A percentile compares a stretch with the other conserved stretches of the same genome.
These are phyloP conservation scores for Columba janthina DNA, from an alignment of 2,113 vertebrate genomes.

Conservation along the genomic window DNA sequence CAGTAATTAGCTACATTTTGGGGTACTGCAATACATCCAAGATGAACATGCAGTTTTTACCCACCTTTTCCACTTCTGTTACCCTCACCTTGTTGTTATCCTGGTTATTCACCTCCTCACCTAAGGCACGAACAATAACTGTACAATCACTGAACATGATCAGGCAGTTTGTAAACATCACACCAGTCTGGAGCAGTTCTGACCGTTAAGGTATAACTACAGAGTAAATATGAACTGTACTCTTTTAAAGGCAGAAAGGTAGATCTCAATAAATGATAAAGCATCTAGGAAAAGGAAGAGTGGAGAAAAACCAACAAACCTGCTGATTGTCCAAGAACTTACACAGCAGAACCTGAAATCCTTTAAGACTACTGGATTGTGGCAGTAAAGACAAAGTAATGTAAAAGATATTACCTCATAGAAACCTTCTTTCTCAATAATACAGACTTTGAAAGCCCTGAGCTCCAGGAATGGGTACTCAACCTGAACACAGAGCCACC, in stretches of 20 bases:
- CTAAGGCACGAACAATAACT: background rate
- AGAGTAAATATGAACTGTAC: conserved; percentile 28
- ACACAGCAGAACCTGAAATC: fast-evolving
- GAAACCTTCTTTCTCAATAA: background rate
- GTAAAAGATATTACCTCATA: too few relatives aligned
- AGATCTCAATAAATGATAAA: conserved; percentile 36
- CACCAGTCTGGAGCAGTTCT: background rate
- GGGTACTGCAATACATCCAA: background rate
- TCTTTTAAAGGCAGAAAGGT: background rate
- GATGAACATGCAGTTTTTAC: background rate
- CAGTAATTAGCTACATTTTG: background rate
- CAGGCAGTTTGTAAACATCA: background rate
- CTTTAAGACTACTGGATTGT: background rate
- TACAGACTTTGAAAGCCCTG: background rate
- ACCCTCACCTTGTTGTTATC: background rate
- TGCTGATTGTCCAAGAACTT: background rate
- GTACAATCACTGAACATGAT: background rate
- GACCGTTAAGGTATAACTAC: conserved; percentile 51
- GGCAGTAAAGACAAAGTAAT: background rate
- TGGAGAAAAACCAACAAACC: background rate
- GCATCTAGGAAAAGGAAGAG: background rate
- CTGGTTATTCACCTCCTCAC: background rate
- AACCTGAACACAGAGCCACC: background rate
- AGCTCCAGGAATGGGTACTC: background rate
- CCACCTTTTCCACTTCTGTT: background rate